Evolutionary conservation across 2,113 vertebrate species (phyloP).

Genomic region (Ceuthmochares aereus): DNA sequence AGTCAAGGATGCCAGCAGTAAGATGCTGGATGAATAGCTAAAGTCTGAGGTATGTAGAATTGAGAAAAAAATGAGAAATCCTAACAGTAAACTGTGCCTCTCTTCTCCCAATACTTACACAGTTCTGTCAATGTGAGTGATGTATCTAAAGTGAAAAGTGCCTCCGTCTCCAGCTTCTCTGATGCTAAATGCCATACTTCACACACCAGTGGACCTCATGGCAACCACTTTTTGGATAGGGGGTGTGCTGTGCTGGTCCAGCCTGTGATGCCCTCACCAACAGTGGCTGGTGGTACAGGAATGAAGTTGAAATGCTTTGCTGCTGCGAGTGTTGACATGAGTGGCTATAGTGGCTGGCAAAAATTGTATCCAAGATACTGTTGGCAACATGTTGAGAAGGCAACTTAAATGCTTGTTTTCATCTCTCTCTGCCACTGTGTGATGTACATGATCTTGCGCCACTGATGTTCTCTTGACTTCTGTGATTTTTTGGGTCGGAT

Average conservation of each 20-base stretch:
- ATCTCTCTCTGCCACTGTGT: background rate
- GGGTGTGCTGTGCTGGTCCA: background rate
- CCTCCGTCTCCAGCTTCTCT: background rate
- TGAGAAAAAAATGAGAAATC: background rate
- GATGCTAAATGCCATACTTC: accelerated
- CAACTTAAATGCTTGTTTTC: background rate
- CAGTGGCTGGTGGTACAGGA: background rate
- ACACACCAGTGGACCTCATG: accelerated
- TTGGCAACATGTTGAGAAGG: background rate
- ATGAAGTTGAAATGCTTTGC: background rate
- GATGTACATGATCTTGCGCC: background rate
- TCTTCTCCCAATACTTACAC: background rate
- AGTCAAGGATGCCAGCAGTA: background rate
- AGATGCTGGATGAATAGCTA: background rate
- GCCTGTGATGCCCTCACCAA: accelerated
- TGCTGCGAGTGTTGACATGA: background rate
- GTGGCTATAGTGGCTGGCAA: background rate
- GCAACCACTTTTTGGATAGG: background rate
- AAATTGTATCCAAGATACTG: background rate
- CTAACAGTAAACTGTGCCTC: background rate
- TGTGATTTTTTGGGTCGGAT: background rate
- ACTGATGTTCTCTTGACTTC: background rate
- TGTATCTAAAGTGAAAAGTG: too few relatives aligned
- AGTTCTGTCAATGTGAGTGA: background rate
- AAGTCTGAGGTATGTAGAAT: background rate